Evolutionary conservation across 1,140 invertebrate species (phyloP).

Genomic region (Brachionus sp.): DNA sequence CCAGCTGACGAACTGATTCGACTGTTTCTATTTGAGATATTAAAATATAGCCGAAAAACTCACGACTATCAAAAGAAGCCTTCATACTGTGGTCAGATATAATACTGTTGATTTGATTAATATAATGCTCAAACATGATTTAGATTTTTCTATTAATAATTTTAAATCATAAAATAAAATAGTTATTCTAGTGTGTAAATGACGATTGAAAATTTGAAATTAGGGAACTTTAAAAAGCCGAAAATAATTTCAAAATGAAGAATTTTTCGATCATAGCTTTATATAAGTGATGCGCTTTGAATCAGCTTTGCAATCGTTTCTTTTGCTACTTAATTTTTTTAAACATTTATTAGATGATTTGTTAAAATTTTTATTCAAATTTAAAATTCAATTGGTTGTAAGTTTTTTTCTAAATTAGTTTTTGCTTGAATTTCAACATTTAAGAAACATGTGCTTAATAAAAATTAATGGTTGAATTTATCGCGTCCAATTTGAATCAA

Average conservation of each 20-base stretch:
- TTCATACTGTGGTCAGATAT: background rate
- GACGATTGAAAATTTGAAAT: constrained; percentile 20
- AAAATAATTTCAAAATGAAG: background rate
- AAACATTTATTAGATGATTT: background rate
- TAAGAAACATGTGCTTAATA: constrained; percentile 17
- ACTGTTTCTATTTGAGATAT: constrained; percentile 14
- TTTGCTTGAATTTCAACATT: background rate
- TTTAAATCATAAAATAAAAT: background rate
- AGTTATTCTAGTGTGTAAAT: background rate
- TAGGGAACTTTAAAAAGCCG: background rate
- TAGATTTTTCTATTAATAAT: background rate
- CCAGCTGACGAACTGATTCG: background rate
- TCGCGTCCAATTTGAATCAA: background rate
- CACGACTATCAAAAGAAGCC: background rate
- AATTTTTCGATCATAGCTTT: background rate
- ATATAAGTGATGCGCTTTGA: background rate
- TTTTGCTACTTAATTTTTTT: background rate
- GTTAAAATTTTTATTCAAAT: background rate
- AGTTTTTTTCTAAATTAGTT: background rate
- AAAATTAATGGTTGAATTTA: background rate
- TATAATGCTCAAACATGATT: background rate
- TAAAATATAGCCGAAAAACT: constrained; percentile 20
- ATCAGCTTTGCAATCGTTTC: background rate
- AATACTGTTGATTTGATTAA: background rate
- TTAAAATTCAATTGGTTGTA: background rate